Percentiles rank a stretch among this genome's conserved stretches.
These are phyloP conservation scores for Phytoseiulus persimilis DNA, from an alignment of 2,888 invertebrate genomes.

Conservation along the genomic window DNA sequence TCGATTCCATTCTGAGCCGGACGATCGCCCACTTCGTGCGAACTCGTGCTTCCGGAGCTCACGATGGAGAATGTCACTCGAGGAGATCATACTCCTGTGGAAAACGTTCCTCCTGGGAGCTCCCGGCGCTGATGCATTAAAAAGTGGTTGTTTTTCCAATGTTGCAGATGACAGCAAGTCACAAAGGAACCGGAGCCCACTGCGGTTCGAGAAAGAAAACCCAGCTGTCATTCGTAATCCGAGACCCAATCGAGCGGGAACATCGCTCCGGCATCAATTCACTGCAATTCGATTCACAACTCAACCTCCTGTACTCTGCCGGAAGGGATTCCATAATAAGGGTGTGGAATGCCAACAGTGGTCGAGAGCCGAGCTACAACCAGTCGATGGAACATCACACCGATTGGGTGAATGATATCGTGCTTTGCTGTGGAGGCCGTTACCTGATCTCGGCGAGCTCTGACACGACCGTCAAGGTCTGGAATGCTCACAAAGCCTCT, in stretches of 20 bases:
- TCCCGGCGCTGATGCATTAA: not conserved
- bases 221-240: slow-evolving; percentile 95
- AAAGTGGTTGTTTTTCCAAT: not conserved
- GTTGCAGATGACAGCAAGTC: slow-evolving; percentile 31
- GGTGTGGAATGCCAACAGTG: slow-evolving; percentile 51
- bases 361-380: slow-evolving; percentile 57
- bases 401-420: slow-evolving; percentile 99
- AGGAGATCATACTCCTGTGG: not conserved
- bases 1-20: not conserved
- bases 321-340: slow-evolving; percentile 94
- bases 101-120: not conserved
- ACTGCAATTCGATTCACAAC: slow-evolving; percentile 77
- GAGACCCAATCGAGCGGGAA: slow-evolving; percentile 84
- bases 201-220: slow-evolving; percentile 20
- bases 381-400: slow-evolving; percentile 99
- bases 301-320: slow-evolving; percentile 84
- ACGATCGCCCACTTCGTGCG: not conserved
- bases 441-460: slow-evolving; percentile 97
- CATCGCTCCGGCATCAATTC: slow-evolving; percentile 94
- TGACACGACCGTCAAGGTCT: slow-evolving; percentile 97
- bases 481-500: slow-evolving; percentile 98
- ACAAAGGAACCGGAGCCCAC: slow-evolving; percentile 18
- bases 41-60: not conserved
- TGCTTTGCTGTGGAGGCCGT: slow-evolving; percentile 89
- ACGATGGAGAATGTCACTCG: not conserved